Evolutionary conservation across 92 coral and sea anemone species (phyloP), one percentile per base, ranked within the genome.

Genomic region (Blastomussa wellsi): DNA sequence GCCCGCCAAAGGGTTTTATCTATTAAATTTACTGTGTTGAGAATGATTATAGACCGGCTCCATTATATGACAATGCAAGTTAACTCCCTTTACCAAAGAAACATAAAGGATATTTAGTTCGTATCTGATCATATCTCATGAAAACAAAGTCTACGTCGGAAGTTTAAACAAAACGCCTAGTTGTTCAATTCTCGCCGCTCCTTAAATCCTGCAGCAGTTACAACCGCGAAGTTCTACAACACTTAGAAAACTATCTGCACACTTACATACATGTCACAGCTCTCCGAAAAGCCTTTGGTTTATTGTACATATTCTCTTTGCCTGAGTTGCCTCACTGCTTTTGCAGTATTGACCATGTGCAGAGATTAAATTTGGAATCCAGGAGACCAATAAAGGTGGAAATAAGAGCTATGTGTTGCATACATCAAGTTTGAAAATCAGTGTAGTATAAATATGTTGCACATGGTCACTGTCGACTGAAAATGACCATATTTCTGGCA

Each of bases 121-220:
- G 35, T 24, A 33, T 44, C n/a, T 44, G 59, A 74, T 33, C 39
- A 49, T 48, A 29, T 48, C 79, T 48, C 62, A 44, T 19, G 31
- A 71, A 37, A 33, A 62, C 68, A 62, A 62, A 9, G n/a, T 62
- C 16, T 9, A 60, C 13, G 14, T 60, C 57, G 64, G 29, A 57
- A 57, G 64, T 57, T 60, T 60, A 69, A 69, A 33, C 74, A 69
- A 33, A 69, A 22, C 74, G 47, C 74, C 26, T 33, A 31, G 67
- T 60, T 24, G 67, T 59, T 24, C 20, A 59, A 59, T 59, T 59
- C 14, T 62, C 68, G 16, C 33, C 68, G 35, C 4, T 62, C 4
- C 33, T 28, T 62, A 26, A 62, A 11, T 35, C 16, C 28, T 62
- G 68, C 26, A 62, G 68, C 31, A 62, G 68, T 8, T 11, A 9